These are phyloP conservation scores for Aricia artaxerxes DNA, from an alignment of 2,888 invertebrate species.

Conservation along the genomic window DNA sequence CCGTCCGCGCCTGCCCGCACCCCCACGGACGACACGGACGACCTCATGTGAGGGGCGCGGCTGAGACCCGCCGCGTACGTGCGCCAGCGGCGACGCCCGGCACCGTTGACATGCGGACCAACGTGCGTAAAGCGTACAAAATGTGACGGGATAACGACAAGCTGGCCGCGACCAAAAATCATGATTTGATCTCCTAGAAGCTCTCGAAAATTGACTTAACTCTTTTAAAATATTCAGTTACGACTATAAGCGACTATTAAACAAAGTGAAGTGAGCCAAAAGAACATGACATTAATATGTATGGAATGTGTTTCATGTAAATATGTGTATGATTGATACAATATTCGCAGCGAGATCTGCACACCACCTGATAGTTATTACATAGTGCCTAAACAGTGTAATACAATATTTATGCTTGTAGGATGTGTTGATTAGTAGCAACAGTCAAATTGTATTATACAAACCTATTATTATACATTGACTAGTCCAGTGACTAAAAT, in stretches of 20 bases:
- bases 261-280: neutral
- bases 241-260: neutral
- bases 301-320: neutral
- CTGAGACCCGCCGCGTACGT: neutral
- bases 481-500: constrained; percentile 2
- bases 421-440: neutral
- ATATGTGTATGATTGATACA: constrained; percentile 10
- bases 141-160: neutral
- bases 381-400: constrained; percentile 19
- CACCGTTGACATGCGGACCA: neutral
- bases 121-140: neutral
- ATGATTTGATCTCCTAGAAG: neutral
- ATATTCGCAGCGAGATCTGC: neutral
- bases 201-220: neutral
- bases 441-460: neutral
- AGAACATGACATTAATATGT: neutral
- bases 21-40: constrained; percentile 40
- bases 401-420: neutral
- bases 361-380: constrained; percentile 18
- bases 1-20: constrained; percentile 35
- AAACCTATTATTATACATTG: neutral
- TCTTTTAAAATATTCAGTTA: neutral
- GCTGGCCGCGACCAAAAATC: neutral
- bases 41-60: constrained; percentile 42
- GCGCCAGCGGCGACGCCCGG: neutral